These are phyloP conservation scores for Desoria tigrina DNA, from an alignment of 2,888 invertebrate genomes.

Conservation along the genomic window DNA sequence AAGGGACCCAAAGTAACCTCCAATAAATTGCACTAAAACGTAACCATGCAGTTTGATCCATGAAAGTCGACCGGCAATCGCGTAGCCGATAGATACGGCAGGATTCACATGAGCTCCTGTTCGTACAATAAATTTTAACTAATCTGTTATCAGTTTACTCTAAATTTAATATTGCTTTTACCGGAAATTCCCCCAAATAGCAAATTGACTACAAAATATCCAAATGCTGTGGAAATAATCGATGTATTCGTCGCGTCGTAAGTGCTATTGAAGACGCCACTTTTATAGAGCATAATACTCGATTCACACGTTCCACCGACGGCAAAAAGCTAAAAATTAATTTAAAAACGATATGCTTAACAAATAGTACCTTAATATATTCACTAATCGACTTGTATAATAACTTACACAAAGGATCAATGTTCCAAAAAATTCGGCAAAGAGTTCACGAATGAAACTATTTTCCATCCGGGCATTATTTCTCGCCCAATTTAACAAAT, in stretches of 20 bases:
- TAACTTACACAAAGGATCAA: constrained; percentile 41
- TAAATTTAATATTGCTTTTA: constrained; percentile 11
- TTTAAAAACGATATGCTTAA: not conserved
- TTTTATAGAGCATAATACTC: too few species aligned
- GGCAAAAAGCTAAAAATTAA: constrained; percentile 41
- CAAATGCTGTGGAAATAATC: constrained; percentile 30
- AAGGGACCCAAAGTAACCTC: constrained; percentile 43
- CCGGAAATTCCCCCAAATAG: constrained; percentile 45
- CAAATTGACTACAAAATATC: constrained; percentile 40
- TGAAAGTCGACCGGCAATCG: constrained; percentile 39
- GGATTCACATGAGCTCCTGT: constrained; percentile 41
- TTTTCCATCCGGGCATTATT: constrained; percentile 29
- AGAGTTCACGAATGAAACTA: constrained; percentile 30
- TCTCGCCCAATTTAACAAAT: constrained; percentile 33
- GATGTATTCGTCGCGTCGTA: not conserved
- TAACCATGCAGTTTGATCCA: constrained; percentile 49
- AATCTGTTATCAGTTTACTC: too few species aligned
- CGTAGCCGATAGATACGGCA: constrained; percentile 39
- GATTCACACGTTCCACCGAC: constrained; percentile 29
- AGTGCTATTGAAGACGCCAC: not conserved
- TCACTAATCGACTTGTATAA: not conserved
- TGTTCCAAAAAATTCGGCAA: constrained; percentile 47
- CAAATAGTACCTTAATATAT: not conserved
- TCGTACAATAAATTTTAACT: constrained; percentile 11
- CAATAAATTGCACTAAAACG: constrained; percentile 40